These are phyloP conservation scores for Thamnophis elegans DNA, from an alignment of 2,797 vertebrate species.

Conservation along the genomic window DNA sequence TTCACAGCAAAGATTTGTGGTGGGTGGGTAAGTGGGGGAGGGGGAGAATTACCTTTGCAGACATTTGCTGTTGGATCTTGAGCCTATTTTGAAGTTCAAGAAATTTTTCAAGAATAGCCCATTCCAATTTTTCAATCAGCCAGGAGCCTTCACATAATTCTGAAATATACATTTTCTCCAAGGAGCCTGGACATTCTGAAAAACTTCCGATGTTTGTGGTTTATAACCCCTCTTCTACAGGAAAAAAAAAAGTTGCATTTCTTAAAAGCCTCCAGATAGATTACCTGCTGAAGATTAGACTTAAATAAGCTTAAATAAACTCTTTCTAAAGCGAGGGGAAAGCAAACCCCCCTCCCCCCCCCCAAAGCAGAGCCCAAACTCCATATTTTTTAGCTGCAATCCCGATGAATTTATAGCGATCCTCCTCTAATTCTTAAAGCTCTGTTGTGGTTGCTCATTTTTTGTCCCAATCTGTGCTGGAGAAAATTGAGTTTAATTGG, in stretches of 20 bases:
- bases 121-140: no score
- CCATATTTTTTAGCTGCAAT: not conserved
- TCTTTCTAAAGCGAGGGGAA: constrained; percentile 33
- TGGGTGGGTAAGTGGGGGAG: not conserved
- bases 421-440: constrained; percentile 18
- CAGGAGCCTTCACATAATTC: not conserved
- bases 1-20: not conserved
- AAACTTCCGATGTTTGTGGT: not conserved
- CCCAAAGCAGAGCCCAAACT: not conserved
- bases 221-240: not conserved
- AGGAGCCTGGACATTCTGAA: not conserved
- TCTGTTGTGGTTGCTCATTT: constrained; percentile 44
- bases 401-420: constrained; percentile 41
- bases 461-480: constrained; percentile 20
- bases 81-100: no score
- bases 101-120: not conserved
- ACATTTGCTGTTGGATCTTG: not conserved
- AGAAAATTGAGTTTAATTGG: constrained; percentile 10
- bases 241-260: not conserved
- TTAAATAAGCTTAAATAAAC: not conserved
- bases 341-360: no score
- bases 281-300: not conserved
- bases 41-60: not conserved
- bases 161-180: not conserved
- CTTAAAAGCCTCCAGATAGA: not conserved